Conservation (phyloP, 2,888 invertebrate genomes). For the Hyalella azteca region DNA sequence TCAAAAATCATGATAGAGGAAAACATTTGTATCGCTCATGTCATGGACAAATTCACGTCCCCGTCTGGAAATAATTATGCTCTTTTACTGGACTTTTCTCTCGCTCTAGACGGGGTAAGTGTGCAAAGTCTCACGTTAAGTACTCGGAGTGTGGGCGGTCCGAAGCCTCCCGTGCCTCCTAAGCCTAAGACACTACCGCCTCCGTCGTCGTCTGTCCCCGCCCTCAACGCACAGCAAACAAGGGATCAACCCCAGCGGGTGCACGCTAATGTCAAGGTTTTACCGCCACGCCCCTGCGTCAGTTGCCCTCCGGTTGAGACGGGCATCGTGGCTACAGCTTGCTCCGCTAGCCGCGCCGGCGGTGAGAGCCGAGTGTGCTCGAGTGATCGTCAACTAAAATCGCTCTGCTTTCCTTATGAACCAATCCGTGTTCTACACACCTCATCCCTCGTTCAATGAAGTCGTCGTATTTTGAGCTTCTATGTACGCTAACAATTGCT, state of each 20-base stretch:
- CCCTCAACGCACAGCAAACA: constrained; percentile 31
- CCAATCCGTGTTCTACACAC: too few species aligned
- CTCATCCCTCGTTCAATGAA: too few species aligned
- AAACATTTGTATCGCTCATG: too few species aligned
- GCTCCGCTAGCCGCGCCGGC: background rate
- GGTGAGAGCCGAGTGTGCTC: constrained; percentile 3
- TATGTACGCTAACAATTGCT: too few species aligned
- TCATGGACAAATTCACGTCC: too few species aligned
- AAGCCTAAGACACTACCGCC: constrained; percentile 56
- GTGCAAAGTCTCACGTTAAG: constrained; percentile 21
- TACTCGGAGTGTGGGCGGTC: constrained; percentile 38
- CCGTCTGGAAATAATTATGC: too few species aligned
- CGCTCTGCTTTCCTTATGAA: too few species aligned
- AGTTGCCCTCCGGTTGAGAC: constrained; percentile 42
- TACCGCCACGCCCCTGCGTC: constrained; percentile 42
- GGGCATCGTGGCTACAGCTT: too few species aligned
- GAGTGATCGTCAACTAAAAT: too few species aligned
- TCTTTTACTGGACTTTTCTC: background rate
- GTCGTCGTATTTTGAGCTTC: too few species aligned
- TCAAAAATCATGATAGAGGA: too few species aligned
- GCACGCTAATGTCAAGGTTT: constrained; percentile 55
- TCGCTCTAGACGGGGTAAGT: constrained; percentile 19
- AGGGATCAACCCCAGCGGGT: constrained; percentile 54
- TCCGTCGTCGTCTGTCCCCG: constrained; percentile 26
- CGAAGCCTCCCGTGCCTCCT: constrained; percentile 55